Conservation (phyloP, 2,888 invertebrate genomes). For the Hirtodrosophila duncani region DNA sequence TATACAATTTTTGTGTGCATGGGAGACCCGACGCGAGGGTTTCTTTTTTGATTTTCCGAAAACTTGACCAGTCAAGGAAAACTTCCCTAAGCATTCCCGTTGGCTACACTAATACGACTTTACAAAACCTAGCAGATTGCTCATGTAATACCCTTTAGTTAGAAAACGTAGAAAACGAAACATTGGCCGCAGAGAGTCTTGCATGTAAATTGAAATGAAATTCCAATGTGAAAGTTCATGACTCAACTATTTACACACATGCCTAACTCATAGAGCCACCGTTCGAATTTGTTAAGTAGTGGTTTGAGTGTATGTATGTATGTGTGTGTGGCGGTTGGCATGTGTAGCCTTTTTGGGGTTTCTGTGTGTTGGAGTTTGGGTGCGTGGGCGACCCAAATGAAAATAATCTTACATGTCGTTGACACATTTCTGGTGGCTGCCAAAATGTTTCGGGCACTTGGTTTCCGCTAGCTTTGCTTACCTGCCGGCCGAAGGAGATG, state of each 20-base stretch:
- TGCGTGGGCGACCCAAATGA: constrained; percentile 36
- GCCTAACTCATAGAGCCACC: neutral
- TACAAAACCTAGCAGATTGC: no score
- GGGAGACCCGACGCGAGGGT: constrained; percentile 40
- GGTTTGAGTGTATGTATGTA: constrained; percentile 1
- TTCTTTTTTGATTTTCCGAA: neutral
- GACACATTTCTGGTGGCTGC: constrained; percentile 64
- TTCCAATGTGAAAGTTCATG: no score
- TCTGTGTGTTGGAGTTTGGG: constrained; percentile 10
- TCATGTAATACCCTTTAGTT: no score
- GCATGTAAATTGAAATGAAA: no score
- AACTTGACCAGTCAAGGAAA: no score
- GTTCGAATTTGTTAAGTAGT: constrained; percentile 15
- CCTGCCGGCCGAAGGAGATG: constrained; percentile 47
- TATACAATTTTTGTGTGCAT: no score
- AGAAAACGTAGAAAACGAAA: no score
- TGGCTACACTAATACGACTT: no score
- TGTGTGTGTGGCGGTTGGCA: constrained; percentile 5
- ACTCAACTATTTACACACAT: no score
- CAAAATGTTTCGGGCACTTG: constrained; percentile 50
- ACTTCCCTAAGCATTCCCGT: no score
- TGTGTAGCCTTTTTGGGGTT: constrained; percentile 3
- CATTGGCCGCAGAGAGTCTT: no score
- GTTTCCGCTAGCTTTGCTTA: constrained; percentile 65
- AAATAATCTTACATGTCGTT: constrained; percentile 76